Percentiles rank a stretch among this genome's conserved stretches.
Conservation (phyloP, 2,888 invertebrate species). For the Amitus sp. region DNA sequence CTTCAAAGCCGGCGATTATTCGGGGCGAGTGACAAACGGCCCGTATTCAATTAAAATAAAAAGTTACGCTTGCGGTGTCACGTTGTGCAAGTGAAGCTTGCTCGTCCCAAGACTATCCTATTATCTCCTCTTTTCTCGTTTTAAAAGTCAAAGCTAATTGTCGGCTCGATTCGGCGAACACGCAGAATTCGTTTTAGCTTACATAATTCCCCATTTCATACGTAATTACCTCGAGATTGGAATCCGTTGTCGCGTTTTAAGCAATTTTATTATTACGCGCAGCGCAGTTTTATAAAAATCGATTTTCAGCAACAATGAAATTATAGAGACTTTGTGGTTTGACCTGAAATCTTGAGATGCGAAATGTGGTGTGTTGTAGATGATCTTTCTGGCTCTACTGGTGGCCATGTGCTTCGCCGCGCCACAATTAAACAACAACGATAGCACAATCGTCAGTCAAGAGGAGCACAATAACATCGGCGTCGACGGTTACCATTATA, state of each 20-base stretch:
- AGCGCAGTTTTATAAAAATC: no score
- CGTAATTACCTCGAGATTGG: not conserved
- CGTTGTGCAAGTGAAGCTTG: conserved; percentile 4
- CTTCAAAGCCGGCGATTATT: no score
- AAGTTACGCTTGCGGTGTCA: no score
- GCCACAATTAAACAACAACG: conserved; percentile 53
- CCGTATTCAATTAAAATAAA: no score
- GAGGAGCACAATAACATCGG: conserved; percentile 63
- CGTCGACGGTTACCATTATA: conserved; percentile 53
- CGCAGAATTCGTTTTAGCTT: not conserved
- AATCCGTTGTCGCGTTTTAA: no score
- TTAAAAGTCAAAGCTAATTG: not conserved
- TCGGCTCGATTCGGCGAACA: not conserved
- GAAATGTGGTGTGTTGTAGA: conserved; percentile 16
- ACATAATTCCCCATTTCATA: not conserved
- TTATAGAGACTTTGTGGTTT: no score
- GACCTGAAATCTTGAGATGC: not conserved
- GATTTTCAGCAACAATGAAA: no score
- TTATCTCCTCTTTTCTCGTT: not conserved
- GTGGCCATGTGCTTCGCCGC: conserved; percentile 50
- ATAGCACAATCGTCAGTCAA: conserved; percentile 58
- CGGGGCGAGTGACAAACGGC: no score
- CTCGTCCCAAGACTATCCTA: not conserved
- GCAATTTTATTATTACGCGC: no score
- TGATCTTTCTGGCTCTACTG: conserved; percentile 43